These are phyloP conservation scores for Cryptocephalus moraei DNA, from an alignment of 2,888 invertebrate species.

Conservation along the genomic window DNA sequence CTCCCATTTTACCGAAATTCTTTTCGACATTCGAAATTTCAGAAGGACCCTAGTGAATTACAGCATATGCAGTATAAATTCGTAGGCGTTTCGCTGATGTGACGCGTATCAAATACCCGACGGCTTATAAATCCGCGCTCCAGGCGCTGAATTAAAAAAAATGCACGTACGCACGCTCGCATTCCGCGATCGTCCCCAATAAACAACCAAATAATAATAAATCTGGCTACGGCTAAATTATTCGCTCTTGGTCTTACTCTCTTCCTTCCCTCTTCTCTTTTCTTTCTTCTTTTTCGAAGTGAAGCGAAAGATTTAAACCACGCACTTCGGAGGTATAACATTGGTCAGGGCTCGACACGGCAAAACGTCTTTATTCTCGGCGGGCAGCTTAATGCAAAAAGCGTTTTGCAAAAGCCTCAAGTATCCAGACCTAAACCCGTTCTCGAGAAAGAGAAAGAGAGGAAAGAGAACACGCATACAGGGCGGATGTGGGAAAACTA, in stretches of 20 bases:
- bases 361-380: slow-evolving; percentile 35
- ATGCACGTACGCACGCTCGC: neutral
- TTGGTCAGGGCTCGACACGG: slow-evolving; percentile 30
- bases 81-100: too few relatives aligned
- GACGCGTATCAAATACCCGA: neutral
- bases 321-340: slow-evolving; percentile 25
- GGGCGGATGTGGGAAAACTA: slow-evolving; percentile 3
- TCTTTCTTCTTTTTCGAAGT: slow-evolving; percentile 2
- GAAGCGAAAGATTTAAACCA: slow-evolving; percentile 32
- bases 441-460: slow-evolving; percentile 18
- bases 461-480: slow-evolving; percentile 6
- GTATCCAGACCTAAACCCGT: slow-evolving; percentile 34
- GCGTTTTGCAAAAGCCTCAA: slow-evolving; percentile 29
- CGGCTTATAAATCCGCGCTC: neutral
- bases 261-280: slow-evolving; percentile 21
- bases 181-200: slow-evolving; percentile 7
- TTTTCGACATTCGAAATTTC: too few relatives aligned
- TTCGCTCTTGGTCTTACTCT: slow-evolving; percentile 30
- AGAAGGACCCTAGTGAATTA: too few relatives aligned
- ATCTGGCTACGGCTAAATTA: slow-evolving; percentile 23
- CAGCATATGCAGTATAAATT: too few relatives aligned
- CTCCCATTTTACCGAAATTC: too few relatives aligned
- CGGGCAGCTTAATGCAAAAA: slow-evolving; percentile 33
- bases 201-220: slow-evolving; percentile 15
- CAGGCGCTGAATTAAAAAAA: too few relatives aligned